phyloP scores from a whole-genome alignment of 1,140 invertebrate species.

The Acromyrmex heyeri region DNA sequence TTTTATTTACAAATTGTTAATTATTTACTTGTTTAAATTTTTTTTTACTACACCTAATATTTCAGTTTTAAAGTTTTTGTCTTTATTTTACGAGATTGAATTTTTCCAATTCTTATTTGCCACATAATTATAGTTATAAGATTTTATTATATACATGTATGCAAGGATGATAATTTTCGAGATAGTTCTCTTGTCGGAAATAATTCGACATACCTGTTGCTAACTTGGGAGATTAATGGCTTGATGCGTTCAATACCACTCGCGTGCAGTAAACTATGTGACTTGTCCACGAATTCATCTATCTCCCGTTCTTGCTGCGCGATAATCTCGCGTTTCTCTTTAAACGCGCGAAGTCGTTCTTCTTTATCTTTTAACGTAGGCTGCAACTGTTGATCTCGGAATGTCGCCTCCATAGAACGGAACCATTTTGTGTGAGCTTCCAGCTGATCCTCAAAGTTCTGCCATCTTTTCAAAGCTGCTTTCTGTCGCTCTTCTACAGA shows the following conservation, averaged over 20 bases:
- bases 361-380: slow-evolving; percentile 94
- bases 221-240: slow-evolving; percentile 95
- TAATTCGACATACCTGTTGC: slow-evolving; percentile 88
- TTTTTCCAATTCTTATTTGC: neutral
- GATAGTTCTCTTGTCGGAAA: neutral
- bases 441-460: slow-evolving; percentile 93
- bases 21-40: neutral
- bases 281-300: slow-evolving; percentile 95
- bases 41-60: neutral
- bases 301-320: slow-evolving; percentile 93
- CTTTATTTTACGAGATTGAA: neutral
- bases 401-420: slow-evolving; percentile 92
- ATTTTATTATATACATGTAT: neutral
- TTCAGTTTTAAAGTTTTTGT: neutral
- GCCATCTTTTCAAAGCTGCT: slow-evolving; percentile 93
- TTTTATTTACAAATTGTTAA: neutral
- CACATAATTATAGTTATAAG: neutral
- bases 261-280: slow-evolving; percentile 94
- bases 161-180: neutral
- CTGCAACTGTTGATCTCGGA: slow-evolving; percentile 94
- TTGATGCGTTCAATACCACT: slow-evolving; percentile 95
- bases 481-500: slow-evolving; percentile 90
- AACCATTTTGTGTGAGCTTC: slow-evolving; percentile 95
- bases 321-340: slow-evolving; percentile 92
- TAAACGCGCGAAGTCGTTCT: slow-evolving; percentile 90